Evolutionary conservation across 2,888 invertebrate genomes (phyloP), one percentile per base, ranked within the genome.

Genomic region (Reticulitermes lucifugus): DNA sequence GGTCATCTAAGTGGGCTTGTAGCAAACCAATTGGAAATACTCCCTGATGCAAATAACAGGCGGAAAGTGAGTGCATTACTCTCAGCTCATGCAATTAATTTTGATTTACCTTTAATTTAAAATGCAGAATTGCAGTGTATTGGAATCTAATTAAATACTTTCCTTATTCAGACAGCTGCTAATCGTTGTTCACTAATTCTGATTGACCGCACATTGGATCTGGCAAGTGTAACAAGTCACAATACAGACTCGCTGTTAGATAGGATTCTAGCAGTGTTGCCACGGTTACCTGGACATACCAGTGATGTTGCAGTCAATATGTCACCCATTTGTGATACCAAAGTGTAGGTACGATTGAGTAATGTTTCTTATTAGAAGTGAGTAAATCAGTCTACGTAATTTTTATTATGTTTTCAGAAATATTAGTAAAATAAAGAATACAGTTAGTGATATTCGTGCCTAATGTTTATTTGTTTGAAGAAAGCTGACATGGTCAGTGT

Each of bases 271-370:
- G 90, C 91, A 29, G 91, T 94, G 71, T 89, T 95, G 82, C 94
- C 95, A 0, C 91, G 92, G 87, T 92, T 95, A 79, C 94, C 94
- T 0, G 93, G 93, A 83, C 95, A 95, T 89, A 90, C 91, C 73
- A 93, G 92, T 88, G 95, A 95, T 88, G 92, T 95, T 5, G 93
- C 93, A 18, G 92, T 95, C 3, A 92, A 94, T 87, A 94, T 95
- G 94, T 92, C 93, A n/a, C 90, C 93, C 0, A 89, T 95, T 0
- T 93, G 94, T 88, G 90, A 91, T 86, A 92, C 92, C 86, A 91
- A 91, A 88, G 89, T 90, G 93, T 93, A 86, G 87, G 88, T 87
- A 81, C 83, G 43, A 70, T 65, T 59, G 22, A 65, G 25, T 65
- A 65, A 65, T 65, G 25, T 65, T 25, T 65, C 25, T 65, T 65